Percentiles rank a stretch among this genome's conserved stretches.
phyloP scores from a whole-genome alignment of 2,888 invertebrate species.

The Rotaria magnacalcarata region DNA sequence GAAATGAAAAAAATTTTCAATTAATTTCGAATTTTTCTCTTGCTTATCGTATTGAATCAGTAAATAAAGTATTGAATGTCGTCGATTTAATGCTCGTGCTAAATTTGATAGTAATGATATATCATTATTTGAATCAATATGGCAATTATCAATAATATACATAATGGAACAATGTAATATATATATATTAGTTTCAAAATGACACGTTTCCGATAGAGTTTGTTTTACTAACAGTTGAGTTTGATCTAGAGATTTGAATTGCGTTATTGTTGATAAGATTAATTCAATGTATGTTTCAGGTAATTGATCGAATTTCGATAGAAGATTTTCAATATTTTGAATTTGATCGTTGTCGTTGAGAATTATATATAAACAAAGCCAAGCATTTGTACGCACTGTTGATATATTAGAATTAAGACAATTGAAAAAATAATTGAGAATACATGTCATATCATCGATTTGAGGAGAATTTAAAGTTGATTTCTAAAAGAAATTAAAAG shows the following conservation, averaged over 20 bases:
- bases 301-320: neutral
- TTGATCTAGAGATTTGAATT: neutral
- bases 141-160: conserved; percentile 25
- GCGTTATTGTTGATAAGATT: neutral
- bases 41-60: neutral
- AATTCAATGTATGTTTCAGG: neutral
- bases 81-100: neutral
- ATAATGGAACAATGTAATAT: neutral
- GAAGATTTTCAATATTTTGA: neutral
- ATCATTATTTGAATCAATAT: neutral
- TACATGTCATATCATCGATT: conserved; percentile 17
- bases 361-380: conserved; percentile 31
- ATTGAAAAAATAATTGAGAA: conserved; percentile 15
- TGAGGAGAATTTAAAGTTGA: neutral
- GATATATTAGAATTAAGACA: neutral
- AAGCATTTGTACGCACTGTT: conserved; percentile 19
- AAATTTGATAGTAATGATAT: neutral
- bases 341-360: neutral
- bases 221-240: conserved; percentile 1
- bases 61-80: neutral
- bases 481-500: neutral
- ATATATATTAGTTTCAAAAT: conserved; percentile 22
- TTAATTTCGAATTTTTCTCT: neutral
- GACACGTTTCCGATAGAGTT: neutral
- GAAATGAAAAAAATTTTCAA: neutral